Conservation (phyloP, 2,888 invertebrate species). For the Embidobia sp. region DNA sequence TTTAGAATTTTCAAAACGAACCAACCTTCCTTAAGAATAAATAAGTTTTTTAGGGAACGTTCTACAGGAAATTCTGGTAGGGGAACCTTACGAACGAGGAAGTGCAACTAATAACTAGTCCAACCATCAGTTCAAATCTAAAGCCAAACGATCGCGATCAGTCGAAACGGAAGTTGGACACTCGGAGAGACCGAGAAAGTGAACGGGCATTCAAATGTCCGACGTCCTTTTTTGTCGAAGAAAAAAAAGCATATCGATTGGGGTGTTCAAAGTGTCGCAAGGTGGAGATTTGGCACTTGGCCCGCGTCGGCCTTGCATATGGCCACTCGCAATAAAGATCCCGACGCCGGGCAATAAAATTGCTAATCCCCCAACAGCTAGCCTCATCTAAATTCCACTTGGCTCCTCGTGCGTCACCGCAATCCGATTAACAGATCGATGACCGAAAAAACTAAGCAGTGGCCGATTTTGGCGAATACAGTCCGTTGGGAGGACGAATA, state of each 20-base stretch:
- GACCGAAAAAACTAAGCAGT: slow-evolving; percentile 35
- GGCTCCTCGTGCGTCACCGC: slow-evolving; percentile 46
- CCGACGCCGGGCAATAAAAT: slow-evolving; percentile 58
- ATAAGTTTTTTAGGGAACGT: too few relatives aligned
- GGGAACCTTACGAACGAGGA: too few relatives aligned
- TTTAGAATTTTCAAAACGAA: too few relatives aligned
- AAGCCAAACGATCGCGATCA: too few relatives aligned
- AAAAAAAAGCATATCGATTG: slow-evolving; percentile 32
- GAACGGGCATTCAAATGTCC: slow-evolving; percentile 21
- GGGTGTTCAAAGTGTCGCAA: slow-evolving; percentile 20
- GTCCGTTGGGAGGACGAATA: slow-evolving; percentile 9
- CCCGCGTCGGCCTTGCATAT: slow-evolving; percentile 54
- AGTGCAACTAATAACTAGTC: too few relatives aligned
- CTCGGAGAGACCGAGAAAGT: too few relatives aligned
- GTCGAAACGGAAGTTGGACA: too few relatives aligned
- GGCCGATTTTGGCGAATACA: slow-evolving; percentile 17
- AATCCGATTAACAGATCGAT: slow-evolving; percentile 56
- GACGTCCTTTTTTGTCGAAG: neutral
- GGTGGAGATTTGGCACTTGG: slow-evolving; percentile 59
- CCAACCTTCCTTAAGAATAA: too few relatives aligned
- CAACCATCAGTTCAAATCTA: too few relatives aligned
- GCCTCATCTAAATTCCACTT: slow-evolving; percentile 64
- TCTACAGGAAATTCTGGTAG: too few relatives aligned
- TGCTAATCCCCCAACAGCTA: slow-evolving; percentile 58
- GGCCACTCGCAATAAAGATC: slow-evolving; percentile 54